Evolutionary conservation across 2,888 invertebrate genomes (phyloP).

Genomic region (Ophion ventricosus): DNA sequence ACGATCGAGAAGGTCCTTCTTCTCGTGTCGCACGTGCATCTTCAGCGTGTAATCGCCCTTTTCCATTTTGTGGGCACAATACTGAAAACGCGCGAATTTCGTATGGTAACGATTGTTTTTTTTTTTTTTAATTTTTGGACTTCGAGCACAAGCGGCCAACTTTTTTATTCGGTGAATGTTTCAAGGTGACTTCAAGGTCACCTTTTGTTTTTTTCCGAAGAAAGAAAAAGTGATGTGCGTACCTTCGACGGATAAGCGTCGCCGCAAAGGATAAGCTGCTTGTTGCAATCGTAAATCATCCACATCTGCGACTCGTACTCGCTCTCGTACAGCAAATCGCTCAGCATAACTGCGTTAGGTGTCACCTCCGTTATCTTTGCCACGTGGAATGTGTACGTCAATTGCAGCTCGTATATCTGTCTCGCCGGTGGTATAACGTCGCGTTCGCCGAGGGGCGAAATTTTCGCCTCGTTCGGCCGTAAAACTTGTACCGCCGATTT

Average conservation of each 20-base stretch:
- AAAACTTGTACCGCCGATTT: constrained; percentile 90
- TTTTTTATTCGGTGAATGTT: too few species aligned
- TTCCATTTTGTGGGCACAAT: constrained; percentile 92
- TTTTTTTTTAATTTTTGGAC: too few species aligned
- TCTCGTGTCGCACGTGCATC: constrained; percentile 96
- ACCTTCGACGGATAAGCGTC: constrained; percentile 95
- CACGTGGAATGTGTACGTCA: constrained; percentile 94
- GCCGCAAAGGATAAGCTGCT: constrained; percentile 93
- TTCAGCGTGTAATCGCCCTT: constrained; percentile 97
- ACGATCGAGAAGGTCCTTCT: constrained; percentile 92
- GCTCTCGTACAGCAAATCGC: constrained; percentile 96
- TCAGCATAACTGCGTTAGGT: constrained; percentile 91
- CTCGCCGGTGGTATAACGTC: constrained; percentile 94
- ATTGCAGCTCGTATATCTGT: constrained; percentile 95
- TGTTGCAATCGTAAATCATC: constrained; percentile 97
- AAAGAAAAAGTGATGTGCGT: too few species aligned
- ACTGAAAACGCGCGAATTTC: constrained; percentile 84
- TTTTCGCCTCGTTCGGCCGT: constrained; percentile 92
- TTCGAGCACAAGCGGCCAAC: too few species aligned
- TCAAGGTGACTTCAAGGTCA: too few species aligned
- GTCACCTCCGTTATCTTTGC: constrained; percentile 93
- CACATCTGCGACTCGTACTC: constrained; percentile 98
- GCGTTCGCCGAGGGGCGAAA: constrained; percentile 90
- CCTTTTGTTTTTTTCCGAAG: too few species aligned
- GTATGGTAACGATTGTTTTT: too few species aligned